phyloP scores from a whole-genome alignment of 2,888 invertebrate genomes.

The Gryllus longicercus region DNA sequence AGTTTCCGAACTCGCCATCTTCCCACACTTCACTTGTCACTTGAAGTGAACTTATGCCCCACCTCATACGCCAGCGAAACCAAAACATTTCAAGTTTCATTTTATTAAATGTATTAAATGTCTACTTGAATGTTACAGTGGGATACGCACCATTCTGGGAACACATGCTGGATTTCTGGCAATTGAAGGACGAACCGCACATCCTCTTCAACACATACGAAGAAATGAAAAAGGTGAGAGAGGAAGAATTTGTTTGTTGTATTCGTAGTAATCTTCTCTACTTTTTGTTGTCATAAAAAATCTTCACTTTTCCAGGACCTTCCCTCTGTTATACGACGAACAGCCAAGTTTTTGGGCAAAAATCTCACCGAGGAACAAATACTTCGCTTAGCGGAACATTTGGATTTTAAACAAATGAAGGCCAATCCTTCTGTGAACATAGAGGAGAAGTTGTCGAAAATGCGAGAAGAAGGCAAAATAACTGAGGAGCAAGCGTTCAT shows the following conservation, averaged over 20 bases:
- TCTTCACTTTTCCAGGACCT: slow-evolving; percentile 45
- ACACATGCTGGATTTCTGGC: slow-evolving; percentile 45
- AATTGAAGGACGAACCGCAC: slow-evolving; percentile 43
- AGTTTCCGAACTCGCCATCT: too few relatives aligned
- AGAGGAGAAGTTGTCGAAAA: neutral
- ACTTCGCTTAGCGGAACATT: slow-evolving; percentile 46
- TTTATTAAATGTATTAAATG: too few relatives aligned
- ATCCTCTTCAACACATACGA: slow-evolving; percentile 45
- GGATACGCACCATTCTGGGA: slow-evolving; percentile 45
- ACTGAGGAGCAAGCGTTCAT: neutral
- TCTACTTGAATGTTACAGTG: slow-evolving; percentile 37
- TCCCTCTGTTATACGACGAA: slow-evolving; percentile 45
- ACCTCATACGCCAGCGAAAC: too few relatives aligned
- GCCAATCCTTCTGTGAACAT: slow-evolving; percentile 48
- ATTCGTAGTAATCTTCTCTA: too few relatives aligned
- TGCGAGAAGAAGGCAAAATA: neutral
- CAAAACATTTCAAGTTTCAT: too few relatives aligned
- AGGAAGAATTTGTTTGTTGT: too few relatives aligned
- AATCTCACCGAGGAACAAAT: slow-evolving; percentile 45
- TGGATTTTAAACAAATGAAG: slow-evolving; percentile 53
- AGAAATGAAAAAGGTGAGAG: slow-evolving; percentile 44
- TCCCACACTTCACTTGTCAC: too few relatives aligned
- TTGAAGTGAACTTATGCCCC: too few relatives aligned
- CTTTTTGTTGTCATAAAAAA: too few relatives aligned
- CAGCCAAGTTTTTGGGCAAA: slow-evolving; percentile 49